phyloP scores from a whole-genome alignment of 2,888 invertebrate genomes.

The Cantharis lateralis region DNA sequence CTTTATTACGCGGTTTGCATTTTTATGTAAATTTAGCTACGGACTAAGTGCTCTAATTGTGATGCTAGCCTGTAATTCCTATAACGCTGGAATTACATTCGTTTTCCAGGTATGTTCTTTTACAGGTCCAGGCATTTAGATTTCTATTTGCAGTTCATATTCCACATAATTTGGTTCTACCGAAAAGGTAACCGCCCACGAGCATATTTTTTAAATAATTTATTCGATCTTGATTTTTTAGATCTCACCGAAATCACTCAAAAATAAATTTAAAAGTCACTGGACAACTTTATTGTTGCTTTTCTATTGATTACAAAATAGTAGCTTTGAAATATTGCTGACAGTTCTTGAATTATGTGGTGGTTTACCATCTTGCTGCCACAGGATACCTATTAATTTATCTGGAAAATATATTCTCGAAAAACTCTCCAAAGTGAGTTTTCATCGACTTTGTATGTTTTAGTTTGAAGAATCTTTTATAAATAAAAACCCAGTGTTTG shows the following conservation, averaged over 20 bases:
- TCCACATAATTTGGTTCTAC: not conserved
- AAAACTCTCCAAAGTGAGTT: not conserved
- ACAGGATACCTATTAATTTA: not conserved
- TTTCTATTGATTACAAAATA: not conserved
- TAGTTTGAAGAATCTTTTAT: not conserved
- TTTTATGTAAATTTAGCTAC: slow-evolving; percentile 30
- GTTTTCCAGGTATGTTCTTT: slow-evolving; percentile 28
- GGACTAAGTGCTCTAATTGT: slow-evolving; percentile 32
- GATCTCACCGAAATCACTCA: not conserved
- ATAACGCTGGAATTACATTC: slow-evolving; percentile 31
- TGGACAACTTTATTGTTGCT: not conserved
- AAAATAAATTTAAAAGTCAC: not conserved
- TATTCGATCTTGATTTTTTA: not conserved
- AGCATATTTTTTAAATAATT: not conserved
- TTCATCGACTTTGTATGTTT: not conserved
- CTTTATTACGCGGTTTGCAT: slow-evolving; percentile 30
- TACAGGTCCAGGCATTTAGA: slow-evolving; percentile 21
- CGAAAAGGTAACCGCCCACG: not conserved
- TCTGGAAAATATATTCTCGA: not conserved
- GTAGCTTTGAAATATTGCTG: not conserved
- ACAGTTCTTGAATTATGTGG: not conserved
- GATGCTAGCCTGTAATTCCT: slow-evolving; percentile 29
- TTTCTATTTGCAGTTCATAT: slow-evolving; percentile 27
- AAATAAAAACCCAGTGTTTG: too few relatives aligned
- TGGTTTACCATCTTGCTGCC: not conserved